Base-by-base conservation (phyloP, 2,888 invertebrate genomes). In the Serripes groenlandicus region DNA sequence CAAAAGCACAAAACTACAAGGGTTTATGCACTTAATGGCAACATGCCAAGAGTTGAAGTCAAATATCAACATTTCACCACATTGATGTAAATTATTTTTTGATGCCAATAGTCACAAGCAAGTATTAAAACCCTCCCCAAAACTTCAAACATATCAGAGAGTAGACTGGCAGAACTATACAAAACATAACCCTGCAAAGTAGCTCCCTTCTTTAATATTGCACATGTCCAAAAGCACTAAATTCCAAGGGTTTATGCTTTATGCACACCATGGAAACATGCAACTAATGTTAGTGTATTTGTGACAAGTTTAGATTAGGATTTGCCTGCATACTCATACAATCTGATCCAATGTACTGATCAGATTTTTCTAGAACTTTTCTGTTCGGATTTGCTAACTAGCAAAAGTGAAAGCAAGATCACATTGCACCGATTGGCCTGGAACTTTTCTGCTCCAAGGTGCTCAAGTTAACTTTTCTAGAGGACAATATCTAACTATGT, bases 121-220 rank as follows among this genome's bases (percentile, higher is more conserved):
- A n/a, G n/a, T n/a, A n/a, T n/a, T n/a, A n/a, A n/a, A n/a, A n/a
- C n/a, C n/a, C n/a, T n/a, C n/a, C n/a, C n/a, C n/a, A n/a, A n/a
- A n/a, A n/a, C n/a, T n/a, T n/a, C n/a, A n/a, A n/a, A n/a, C n/a
- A 3, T 58, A 26, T 58, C 15, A 58, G 58, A 26, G 58, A 58
- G 58, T 3, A 28, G 23, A 28, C 58, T 58, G 58, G 58, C 58
- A 58, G 58, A 58, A 15, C 28, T 58, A 28, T n/a, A n/a, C n/a
- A 58, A 58, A 28, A 28, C 5, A 28, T 28, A 58, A 58, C 58
- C 23, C 58, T 26, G 58, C 58, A 58, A 58, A 58, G 58, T 28
- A 58, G 23, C n/a, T 58, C 58, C n/a, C 58, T 58, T 26, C 1
- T 26, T 58, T 58, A 26, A 7, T 58, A 28, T 58, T 23, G 58